A percentile compares a stretch with the other conserved stretches of the same genome.
These are phyloP conservation scores for Mimachlamys varia DNA, from an alignment of 2,888 invertebrate genomes.

Conservation along the genomic window DNA sequence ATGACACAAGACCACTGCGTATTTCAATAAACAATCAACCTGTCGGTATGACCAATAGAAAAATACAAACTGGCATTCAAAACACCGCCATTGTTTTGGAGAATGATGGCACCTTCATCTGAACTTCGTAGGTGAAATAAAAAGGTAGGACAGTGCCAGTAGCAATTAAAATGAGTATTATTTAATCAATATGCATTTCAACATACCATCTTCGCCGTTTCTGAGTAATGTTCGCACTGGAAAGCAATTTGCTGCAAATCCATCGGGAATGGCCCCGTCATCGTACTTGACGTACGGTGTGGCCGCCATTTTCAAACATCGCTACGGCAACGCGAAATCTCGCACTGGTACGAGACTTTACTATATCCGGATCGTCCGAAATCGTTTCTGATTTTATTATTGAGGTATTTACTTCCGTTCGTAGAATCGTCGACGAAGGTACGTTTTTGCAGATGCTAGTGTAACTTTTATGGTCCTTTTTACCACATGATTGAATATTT, in stretches of 20 bases:
- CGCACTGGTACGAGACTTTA: neutral
- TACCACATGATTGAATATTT: too few species aligned
- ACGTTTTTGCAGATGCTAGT: neutral
- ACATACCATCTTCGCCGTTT: slow-evolving; percentile 67
- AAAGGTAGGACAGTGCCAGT: neutral
- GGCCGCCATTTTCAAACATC: slow-evolving; percentile 77
- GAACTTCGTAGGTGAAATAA: neutral
- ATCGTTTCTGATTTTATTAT: neutral
- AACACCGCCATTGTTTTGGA: neutral
- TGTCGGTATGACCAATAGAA: too few species aligned
- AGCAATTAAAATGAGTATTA: neutral
- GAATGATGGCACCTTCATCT: neutral
- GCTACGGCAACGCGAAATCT: slow-evolving; percentile 67
- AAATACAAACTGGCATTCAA: neutral
- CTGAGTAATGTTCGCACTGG: slow-evolving; percentile 73
- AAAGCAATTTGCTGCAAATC: slow-evolving; percentile 78
- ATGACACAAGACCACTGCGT: too few species aligned
- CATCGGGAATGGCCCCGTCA: slow-evolving; percentile 68
- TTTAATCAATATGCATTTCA: neutral
- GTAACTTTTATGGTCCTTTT: neutral
- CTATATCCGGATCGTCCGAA: neutral
- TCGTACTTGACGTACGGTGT: slow-evolving; percentile 74
- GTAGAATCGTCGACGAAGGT: neutral
- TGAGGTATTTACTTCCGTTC: neutral
- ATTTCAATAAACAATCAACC: too few species aligned